Percentiles rank a stretch among this genome's conserved stretches.
phyloP scores from a whole-genome alignment of 2,797 vertebrate species.

The Cyprinodon diabolis region DNA sequence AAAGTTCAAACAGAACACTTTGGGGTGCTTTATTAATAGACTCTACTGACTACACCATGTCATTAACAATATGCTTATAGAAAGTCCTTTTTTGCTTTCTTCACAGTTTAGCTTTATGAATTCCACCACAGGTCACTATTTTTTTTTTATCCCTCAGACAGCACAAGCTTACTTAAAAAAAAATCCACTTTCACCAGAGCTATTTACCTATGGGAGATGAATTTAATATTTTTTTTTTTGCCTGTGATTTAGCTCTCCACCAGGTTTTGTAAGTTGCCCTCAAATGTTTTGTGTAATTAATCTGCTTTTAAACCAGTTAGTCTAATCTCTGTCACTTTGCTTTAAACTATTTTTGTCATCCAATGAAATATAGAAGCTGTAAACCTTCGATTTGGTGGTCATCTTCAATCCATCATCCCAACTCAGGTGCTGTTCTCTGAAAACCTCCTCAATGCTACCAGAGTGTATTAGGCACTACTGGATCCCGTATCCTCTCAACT shows the following conservation, averaged over 20 bases:
- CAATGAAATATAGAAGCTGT: background rate
- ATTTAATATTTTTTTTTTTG: background rate
- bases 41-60: background rate
- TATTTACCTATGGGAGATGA: background rate
- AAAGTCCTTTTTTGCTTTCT: background rate
- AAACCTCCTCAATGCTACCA: slow-evolving; percentile 3
- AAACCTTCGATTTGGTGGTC: slow-evolving; percentile 5
- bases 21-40: background rate
- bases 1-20: background rate
- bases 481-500: slow-evolving; percentile 40
- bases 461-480: slow-evolving; percentile 15
- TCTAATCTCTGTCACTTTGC: background rate
- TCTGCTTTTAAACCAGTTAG: background rate
- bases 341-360: background rate
- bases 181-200: background rate
- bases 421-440: slow-evolving; percentile 11
- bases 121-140: background rate
- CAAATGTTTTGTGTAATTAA: background rate
- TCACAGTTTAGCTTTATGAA: background rate
- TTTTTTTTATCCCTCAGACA: background rate
- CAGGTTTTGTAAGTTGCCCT: background rate
- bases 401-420: slow-evolving; percentile 27
- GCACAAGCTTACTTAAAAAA: background rate
- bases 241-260: no score
- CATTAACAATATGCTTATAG: background rate